Conservation (phyloP, 1,140 invertebrate species). For the Diorhabda sublineata region DNA sequence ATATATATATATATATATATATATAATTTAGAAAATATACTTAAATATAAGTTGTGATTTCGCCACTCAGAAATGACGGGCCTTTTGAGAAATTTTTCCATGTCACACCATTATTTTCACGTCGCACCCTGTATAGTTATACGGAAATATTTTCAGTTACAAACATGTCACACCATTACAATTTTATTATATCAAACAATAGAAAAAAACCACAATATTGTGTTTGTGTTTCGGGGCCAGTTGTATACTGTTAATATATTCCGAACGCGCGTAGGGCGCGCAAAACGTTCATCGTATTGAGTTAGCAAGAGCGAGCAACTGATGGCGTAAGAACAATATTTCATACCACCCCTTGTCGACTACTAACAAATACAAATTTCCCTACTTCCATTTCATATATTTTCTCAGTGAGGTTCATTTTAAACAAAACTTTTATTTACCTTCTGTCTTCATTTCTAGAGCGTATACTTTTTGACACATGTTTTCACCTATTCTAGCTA, state of each 20-base stretch:
- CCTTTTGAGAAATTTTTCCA: no score
- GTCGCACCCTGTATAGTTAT: no score
- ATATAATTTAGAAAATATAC: no score
- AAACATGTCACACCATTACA: no score
- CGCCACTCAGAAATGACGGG: no score
- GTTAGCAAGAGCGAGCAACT: constrained; percentile 1
- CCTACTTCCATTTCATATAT: neutral
- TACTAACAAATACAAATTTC: constrained; percentile 8
- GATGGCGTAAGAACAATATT: constrained; percentile 1
- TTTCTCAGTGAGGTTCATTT: constrained; percentile 1
- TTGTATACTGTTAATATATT: neutral
- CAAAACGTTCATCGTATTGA: constrained; percentile 2
- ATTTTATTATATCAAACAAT: no score
- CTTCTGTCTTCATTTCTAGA: constrained; percentile 11
- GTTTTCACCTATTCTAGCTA: constrained; percentile 4
- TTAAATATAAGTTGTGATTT: no score
- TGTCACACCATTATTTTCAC: no score
- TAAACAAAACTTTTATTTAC: constrained; percentile 15
- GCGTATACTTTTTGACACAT: constrained; percentile 1
- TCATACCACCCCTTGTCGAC: neutral
- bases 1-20: no score
- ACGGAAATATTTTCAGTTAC: no score
- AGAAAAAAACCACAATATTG: no score
- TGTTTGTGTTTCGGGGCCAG: neutral
- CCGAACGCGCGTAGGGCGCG: neutral